Percentiles rank a stretch among this genome's conserved stretches.
phyloP scores from a whole-genome alignment of 1,140 invertebrate genomes.

The Paralvinella palmiformis region DNA sequence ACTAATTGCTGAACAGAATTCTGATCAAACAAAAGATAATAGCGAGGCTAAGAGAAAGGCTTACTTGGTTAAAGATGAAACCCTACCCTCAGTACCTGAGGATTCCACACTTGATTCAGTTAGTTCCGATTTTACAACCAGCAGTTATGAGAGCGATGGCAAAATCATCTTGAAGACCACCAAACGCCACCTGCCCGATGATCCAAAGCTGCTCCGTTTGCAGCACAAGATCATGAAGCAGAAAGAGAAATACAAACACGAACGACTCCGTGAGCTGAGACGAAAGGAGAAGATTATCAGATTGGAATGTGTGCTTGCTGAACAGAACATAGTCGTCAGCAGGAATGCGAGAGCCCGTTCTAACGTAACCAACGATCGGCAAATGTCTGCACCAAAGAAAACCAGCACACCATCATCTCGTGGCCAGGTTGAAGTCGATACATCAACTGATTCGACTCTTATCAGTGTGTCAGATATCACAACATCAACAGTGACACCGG shows the following conservation, averaged over 20 bases:
- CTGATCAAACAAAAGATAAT: no score
- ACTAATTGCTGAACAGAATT: no score
- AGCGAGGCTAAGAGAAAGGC: slow-evolving; percentile 15
- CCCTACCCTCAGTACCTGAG: slow-evolving; percentile 26
- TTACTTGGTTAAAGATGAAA: slow-evolving; percentile 12
- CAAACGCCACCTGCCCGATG: slow-evolving; percentile 14
- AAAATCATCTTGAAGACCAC: background rate
- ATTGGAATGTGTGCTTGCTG: slow-evolving; percentile 24
- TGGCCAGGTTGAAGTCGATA: background rate
- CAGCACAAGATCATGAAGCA: slow-evolving; percentile 20
- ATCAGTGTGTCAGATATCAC: no score
- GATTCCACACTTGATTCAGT: slow-evolving; percentile 22
- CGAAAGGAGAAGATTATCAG: slow-evolving; percentile 38
- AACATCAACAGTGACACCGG: no score
- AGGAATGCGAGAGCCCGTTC: no score
- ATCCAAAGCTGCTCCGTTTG: slow-evolving; percentile 18
- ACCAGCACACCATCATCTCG: background rate
- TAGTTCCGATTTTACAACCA: slow-evolving; percentile 16
- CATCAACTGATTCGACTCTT: background rate
- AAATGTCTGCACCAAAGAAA: background rate
- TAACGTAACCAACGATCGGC: background rate
- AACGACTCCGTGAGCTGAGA: slow-evolving; percentile 18
- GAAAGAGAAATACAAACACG: slow-evolving; percentile 16
- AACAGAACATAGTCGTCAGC: no score
- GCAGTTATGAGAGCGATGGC: slow-evolving; percentile 10